Evolutionary conservation across 2,113 vertebrate species (phyloP).

Genomic region (Origma solitaria): DNA sequence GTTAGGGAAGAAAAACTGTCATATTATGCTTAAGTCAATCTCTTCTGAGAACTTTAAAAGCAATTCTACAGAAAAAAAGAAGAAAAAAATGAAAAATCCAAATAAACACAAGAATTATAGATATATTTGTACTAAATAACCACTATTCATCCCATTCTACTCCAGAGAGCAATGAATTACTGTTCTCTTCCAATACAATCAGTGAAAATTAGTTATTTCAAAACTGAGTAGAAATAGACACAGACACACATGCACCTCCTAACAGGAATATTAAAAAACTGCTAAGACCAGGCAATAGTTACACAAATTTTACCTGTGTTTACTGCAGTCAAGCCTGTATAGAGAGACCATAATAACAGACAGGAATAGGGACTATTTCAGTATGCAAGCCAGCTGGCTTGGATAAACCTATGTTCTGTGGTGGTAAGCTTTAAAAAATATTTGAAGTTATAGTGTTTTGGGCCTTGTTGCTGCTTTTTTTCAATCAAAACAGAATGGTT

Average conservation of each 20-base stretch:
- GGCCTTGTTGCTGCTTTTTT: not conserved
- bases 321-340: not conserved
- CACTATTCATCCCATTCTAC: not conserved
- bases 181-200: not conserved
- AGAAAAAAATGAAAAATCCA: not conserved
- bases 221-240: not conserved
- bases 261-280: not conserved
- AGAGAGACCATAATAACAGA: not conserved
- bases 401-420: not conserved
- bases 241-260: not conserved
- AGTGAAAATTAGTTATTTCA: not conserved
- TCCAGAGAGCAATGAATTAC: not conserved
- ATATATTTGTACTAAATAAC: not conserved
- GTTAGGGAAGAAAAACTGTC: not conserved
- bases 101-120: not conserved
- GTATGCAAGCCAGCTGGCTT: not conserved
- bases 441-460: not conserved
- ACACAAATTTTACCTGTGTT: not conserved
- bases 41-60: not conserved
- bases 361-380: not conserved
- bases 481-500: not conserved
- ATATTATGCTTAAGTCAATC: not conserved
- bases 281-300: not conserved
- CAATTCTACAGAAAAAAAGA: not conserved
- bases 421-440: not conserved